These are phyloP conservation scores for Laticauda laticaudata DNA, from an alignment of 2,113 vertebrate species.

Conservation along the genomic window DNA sequence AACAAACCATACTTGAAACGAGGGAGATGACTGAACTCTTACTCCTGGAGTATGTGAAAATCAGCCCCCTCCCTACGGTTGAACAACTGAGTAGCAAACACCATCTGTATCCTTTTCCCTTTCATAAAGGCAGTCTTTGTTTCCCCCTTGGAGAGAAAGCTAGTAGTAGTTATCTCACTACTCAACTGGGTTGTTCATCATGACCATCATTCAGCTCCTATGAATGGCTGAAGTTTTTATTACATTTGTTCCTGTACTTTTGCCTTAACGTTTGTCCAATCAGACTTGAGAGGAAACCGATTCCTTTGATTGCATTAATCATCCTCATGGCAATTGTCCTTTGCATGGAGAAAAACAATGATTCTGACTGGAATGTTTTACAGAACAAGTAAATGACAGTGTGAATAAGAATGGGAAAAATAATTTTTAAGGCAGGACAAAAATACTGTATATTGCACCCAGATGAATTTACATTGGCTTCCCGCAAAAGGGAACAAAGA, in stretches of 20 bases:
- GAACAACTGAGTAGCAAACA: slow-evolving; percentile 60
- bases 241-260: not conserved
- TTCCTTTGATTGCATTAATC: not conserved
- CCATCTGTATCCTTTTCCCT: slow-evolving; percentile 72
- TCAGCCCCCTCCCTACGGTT: slow-evolving; percentile 51
- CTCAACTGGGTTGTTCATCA: slow-evolving; percentile 46
- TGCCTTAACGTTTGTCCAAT: not conserved
- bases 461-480: not conserved
- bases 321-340: not conserved
- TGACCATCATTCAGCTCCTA: not conserved
- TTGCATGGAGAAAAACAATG: not conserved
- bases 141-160: slow-evolving; percentile 56
- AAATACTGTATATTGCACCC: not conserved
- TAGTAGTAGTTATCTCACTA: slow-evolving; percentile 55
- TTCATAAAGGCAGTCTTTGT: slow-evolving; percentile 70
- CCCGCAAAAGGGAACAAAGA: not conserved
- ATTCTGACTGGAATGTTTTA: not conserved
- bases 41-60: slow-evolving; percentile 54
- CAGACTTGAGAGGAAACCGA: not conserved
- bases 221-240: not conserved
- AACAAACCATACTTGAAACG: slow-evolving; percentile 55
- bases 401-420: not conserved
- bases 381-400: not conserved
- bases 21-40: slow-evolving; percentile 47
- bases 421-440: not conserved